Evolutionary conservation across 2,888 invertebrate species (phyloP), one percentile per base, ranked within the genome.

Genomic region (Caenorhabditis doughertyi): DNA sequence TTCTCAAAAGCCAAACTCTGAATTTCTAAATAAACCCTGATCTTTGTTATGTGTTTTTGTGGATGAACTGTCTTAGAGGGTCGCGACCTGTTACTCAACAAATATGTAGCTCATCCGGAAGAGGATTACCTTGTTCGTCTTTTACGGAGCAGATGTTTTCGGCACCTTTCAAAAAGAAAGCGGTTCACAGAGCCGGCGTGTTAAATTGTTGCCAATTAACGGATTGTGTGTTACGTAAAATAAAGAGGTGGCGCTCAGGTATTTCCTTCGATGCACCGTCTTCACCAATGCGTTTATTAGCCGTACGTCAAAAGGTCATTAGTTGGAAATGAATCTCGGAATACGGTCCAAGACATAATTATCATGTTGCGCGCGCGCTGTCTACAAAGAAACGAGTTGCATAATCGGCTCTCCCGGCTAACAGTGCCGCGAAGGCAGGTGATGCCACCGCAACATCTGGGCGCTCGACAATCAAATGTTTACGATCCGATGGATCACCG

Each of bases 381-480:
- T 29, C 53, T 56, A 71, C 79, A 71, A 71, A 70, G 68, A 29
- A n/a, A 25, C 58, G 58, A 49, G 73, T 80, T 80, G 68, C 80
- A 68, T 80, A 80, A 80, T 73, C 47, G 29, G 68, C 53, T 58
- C 56, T 42, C 16, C 47, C 64, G 47, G 79, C 47, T 42, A 71
- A 44, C 49, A 58, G 62, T 51, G 67, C 39, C 53, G 62, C 29
- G 18, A 21, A 8, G 58, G 80, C 80, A 80, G 73, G 58, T 80
- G 80, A 80, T 72, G 79, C 39, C 39, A 62, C 42, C 27, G 42
- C 51, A 80, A 80, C 80, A 80, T 80, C 80, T 80, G 80, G 72
- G 71, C 58, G 65, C 64, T 55, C 42, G 39, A 72, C 67, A 73
- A 80, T 80, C 80, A 80, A 80, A 80, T 80, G 67, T 80, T 80